phyloP scores from a whole-genome alignment of 1,140 invertebrate species.

The Ericerus pela region DNA sequence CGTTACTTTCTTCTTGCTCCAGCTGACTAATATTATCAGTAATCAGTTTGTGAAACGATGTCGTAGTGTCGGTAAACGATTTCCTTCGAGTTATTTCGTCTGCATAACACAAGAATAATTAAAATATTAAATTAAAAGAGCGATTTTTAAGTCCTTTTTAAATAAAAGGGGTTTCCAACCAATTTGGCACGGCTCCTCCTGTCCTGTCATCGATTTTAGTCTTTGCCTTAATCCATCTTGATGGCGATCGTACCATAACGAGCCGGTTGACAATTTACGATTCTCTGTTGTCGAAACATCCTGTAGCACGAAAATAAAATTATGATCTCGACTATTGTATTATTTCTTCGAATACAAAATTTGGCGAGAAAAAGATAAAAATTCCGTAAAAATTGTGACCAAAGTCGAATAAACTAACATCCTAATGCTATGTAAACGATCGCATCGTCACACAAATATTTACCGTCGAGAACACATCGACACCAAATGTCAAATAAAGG shows the following conservation, averaged over 20 bases:
- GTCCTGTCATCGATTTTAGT: background rate
- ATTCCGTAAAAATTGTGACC: too few relatives aligned
- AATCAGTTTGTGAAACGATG: background rate
- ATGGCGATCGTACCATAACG: background rate
- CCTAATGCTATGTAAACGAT: too few relatives aligned
- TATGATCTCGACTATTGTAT: background rate
- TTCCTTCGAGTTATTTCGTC: constrained; percentile 1
- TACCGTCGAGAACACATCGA: too few relatives aligned
- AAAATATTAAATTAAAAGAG: background rate
- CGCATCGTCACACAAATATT: too few relatives aligned
- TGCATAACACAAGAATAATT: background rate
- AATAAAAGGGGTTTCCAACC: background rate
- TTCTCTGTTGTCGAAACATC: background rate
- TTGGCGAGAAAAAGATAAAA: background rate
- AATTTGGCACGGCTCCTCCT: background rate
- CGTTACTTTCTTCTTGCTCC: background rate
- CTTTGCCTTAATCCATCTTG: constrained; percentile 2
- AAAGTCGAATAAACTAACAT: too few relatives aligned
- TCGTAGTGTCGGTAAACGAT: background rate
- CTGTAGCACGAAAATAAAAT: background rate
- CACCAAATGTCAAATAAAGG: too few relatives aligned
- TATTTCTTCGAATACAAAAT: background rate
- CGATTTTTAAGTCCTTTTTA: too few relatives aligned
- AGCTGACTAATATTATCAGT: background rate
- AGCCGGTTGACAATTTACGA: constrained; percentile 5